Evolutionary conservation across 1,140 invertebrate species (phyloP).

Genomic region (Halictus rubicundus): DNA sequence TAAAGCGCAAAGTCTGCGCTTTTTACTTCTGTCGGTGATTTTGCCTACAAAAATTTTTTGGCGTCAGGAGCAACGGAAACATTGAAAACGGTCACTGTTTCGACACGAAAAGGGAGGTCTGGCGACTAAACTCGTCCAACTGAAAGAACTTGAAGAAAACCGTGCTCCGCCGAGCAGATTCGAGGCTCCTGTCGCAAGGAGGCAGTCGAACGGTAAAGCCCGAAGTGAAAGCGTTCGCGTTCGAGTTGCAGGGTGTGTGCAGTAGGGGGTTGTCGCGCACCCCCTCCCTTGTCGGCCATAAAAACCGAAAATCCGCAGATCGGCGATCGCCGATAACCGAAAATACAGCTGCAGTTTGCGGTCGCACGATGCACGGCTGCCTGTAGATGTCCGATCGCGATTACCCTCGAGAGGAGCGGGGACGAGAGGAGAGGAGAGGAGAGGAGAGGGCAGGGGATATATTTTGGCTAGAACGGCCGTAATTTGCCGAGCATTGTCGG

Average conservation of each 20-base stretch:
- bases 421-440: conserved; percentile 7
- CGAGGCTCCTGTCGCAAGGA: background rate
- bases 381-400: conserved; percentile 63
- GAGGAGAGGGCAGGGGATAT: conserved; percentile 54
- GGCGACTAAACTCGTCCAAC: too few species aligned
- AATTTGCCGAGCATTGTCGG: conserved; percentile 76
- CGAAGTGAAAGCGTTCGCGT: conserved; percentile 24
- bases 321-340: conserved; percentile 72
- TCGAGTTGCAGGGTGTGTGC: conserved; percentile 29
- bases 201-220: conserved; percentile 42
- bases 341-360: conserved; percentile 79
- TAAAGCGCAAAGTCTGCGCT: too few species aligned
- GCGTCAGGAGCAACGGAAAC: too few species aligned
- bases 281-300: conserved; percentile 14
- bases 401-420: background rate
- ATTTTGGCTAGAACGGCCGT: conserved; percentile 77
- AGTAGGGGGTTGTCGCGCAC: conserved; percentile 6
- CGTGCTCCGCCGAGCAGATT: too few species aligned
- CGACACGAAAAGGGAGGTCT: too few species aligned
- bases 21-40: too few species aligned
- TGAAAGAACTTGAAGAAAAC: too few species aligned
- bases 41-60: too few species aligned
- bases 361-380: conserved; percentile 69
- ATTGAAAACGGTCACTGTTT: too few species aligned
- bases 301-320: conserved; percentile 10